Evolutionary conservation across 2,888 invertebrate species (phyloP), one percentile per base, ranked within the genome.

Genomic region (Anarsia innoxiella): DNA sequence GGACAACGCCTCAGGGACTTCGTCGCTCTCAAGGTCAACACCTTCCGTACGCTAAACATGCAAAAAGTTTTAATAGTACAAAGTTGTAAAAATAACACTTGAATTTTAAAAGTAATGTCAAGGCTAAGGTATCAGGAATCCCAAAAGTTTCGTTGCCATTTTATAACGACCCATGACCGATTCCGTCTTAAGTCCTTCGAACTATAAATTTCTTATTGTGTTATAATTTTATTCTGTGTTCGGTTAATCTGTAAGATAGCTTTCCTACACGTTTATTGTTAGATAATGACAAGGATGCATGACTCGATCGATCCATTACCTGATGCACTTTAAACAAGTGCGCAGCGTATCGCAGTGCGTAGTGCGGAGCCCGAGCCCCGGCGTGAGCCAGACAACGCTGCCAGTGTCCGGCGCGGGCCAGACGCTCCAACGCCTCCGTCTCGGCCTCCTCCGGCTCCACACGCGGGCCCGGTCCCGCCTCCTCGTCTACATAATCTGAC

Each of bases 351-450:
- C 80, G 44, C 1, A 83, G 60, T 16, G 82, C 79, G 45, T 80
- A 83, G 51, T 80, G 78, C 23, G 82, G 63, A n/a, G 79, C 82
- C 1, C 53, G 45, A 0, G 47, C 15, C 0, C 64, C 80, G 5
- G 85, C 83, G 46, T 71, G 82, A 30, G 79, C 80, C 12, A 86
- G 60, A 44, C 83, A 83, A 11, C 82, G 73, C 59, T 59, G 54
- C 85, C 85, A 86, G 53, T 84, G 84, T 0, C 84, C 85, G 1
- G 74, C 76, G 41, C 79, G 72, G 2, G 79, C 80, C 26, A 84
- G 48, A 1, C 74, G 66, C 58, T 85, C 84, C 42, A 83, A 37
- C 13, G 72, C 75, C 23, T 57, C 61, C 0, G 46, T 39, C 41
- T 66, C 72, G 19, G 19, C 19, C 4, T 19, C 19, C 19, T 19